Base-by-base conservation (phyloP, 2,797 vertebrate species). In the Champsocephalus esox region DNA sequence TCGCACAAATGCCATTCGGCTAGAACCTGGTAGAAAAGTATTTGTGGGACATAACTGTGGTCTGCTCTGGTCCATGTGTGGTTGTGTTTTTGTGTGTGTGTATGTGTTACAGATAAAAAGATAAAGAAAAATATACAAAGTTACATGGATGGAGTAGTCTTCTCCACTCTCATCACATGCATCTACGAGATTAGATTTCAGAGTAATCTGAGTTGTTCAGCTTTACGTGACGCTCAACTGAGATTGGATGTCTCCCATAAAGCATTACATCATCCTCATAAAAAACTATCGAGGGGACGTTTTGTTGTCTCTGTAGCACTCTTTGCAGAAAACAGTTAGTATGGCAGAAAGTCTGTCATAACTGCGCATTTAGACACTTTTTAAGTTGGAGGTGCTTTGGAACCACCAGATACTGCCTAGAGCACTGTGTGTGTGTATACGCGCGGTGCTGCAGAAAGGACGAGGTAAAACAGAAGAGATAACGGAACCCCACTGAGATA, bases 1-100 rank as follows among this genome's bases (percentile, higher is more conserved):
- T 89, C 73, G 49, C 74, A 55, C 61, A 70, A 76, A 86, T 75
- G 67, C 70, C 74, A 73, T 87, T 85, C 62, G 62, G 80, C 61
- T 56, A 66, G 61, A 85, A 69, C 61, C 76, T 63, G 55, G 24
- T 55, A 69, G 67, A 87, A 84, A 67, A 62, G 57, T 74, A 75
- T 71, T 69, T 4, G 49, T 44, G 45, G 81, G 77, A 81, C 85
- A 88, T 84, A 80, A 68, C 52, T 72, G 49, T 44, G 51, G 11
- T 58, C 50, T 10, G 45, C 32, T 69, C 43, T 50, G 59, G 44
- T 66, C 19, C 28, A 48, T 32, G 52, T 73, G 58, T 44, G 62
- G 58, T 61, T 75, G 52, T 68, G 46, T 62, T 51, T 54, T 41
- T 63, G 65, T 63, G 49, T 49, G 59, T 61, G 71, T 63, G 69